Evolutionary conservation across 1,140 invertebrate species (phyloP), one percentile per base, ranked within the genome.

Genomic region (Zaprionus taronus): DNA sequence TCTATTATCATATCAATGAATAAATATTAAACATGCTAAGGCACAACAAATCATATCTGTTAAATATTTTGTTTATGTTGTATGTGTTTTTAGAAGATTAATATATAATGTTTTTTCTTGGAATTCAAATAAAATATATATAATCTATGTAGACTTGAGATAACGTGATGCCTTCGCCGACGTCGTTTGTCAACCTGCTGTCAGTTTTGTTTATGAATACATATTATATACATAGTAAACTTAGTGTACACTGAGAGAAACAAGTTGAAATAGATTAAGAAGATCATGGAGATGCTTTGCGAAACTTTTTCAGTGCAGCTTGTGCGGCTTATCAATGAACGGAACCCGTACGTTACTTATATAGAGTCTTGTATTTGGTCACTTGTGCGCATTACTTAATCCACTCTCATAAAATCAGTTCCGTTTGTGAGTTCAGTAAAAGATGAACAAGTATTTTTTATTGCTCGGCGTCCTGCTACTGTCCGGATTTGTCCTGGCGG

Each of bases 321-420:
- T 58, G 44, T 72, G 63, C 20, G 24, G 26, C 72, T 74, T 74
- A 74, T 74, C 72, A 74, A 63, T 69, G 49, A 38, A 49, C 26
- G 31, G 20, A 58, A 34, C 20, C 22, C 20, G 20, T 51, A 0
- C 14, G 4, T 22, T 12, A 24, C 20, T 51, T 20, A 60, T 17
- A 55, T 55, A 26, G 57, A 64, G 55, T 34, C 34, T 55, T 58
- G 22, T 36, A 22, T 57, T 57, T 26, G 17, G 61, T 26, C 28
- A 49, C 24, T 49, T 12, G 22, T 12, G 22, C 14, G 22, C 14
- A 36, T 41, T 53, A 72, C 41, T 41, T 63, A 67, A 64, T 61
- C 51, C 71, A 34, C 51, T 38, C 44, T 57, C 44, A 47, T 28
- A 36, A 22, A 61, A 44, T 84, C 57, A 83, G 81, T 84, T 56